Evolutionary conservation across 2,113 vertebrate species (phyloP), one percentile per base, ranked within the genome.

Genomic region (Halcyon senegalensis): DNA sequence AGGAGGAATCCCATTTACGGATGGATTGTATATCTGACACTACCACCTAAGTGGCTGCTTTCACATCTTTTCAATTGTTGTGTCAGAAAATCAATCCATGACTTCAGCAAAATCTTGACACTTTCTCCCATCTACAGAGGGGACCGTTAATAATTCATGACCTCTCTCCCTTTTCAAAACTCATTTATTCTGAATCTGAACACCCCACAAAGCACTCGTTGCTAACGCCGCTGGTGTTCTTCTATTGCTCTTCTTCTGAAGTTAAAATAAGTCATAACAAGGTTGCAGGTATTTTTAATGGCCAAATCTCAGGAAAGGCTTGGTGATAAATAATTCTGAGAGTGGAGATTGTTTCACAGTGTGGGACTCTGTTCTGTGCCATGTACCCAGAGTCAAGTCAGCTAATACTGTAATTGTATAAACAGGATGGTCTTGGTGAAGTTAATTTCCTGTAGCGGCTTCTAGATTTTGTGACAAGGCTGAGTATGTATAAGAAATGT

Each of bases 51-150:
- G 13, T 6, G 69, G 79, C 93, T 84, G 60, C 96, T 93, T 84
- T 74, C 92, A 58, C 87, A 10, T 91, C 94, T 76, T 88, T 68
- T 96, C 96, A 97, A 97, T 92, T 91, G 90, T 97, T 98, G 97
- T 99, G 98, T 98, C 99, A 99, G 98, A 99, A 99, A 99, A 99
- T 99, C 99, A 99, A 99, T 99, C 96, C 87, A 31, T 90, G 97
- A 98, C 98, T 98, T 98, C 95, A 97, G 95, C 97, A 95, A 98
- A 98, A 95, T 96, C 97, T 74, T 91, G 94, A 94, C 95, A 73
- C 93, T 97, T 95, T 98, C 97, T 95, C 96, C 96, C 96, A 59
- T 97, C 96, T 87, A 24, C 89, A 92, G 94, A 89, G 86, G 46
- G 74, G 23, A 24, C n/a, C 1, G 14, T 99, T 94, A 99, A 99